Base-by-base conservation (phyloP, 2,113 vertebrate genomes). In the Colossoma macropomum region DNA sequence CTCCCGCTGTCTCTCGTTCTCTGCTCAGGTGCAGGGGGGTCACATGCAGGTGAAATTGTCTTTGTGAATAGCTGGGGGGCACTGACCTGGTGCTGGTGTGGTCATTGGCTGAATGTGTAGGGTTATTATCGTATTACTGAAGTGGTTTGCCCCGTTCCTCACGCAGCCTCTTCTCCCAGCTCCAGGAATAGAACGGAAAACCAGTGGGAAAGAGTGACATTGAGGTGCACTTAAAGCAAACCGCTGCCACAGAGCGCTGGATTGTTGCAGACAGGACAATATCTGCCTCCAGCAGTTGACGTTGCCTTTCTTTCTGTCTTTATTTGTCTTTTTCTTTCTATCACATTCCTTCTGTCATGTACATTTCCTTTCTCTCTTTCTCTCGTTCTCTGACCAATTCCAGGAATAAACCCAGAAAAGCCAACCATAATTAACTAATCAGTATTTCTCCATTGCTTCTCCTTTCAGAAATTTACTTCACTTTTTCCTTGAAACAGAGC, bases 41-140 rank as follows among this genome's bases (percentile, higher is more conserved):
- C 50, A 19, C 1, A 15, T 54, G 4, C 34, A 71, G 66, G 68
- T 41, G 77, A 59, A 38, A 15, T n/a, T 59, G 48, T 34, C 62
- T 28, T 21, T 69, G 66, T 69, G 32, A 19, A 23, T 32, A 38
- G 30, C 1, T 34, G 0, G 23, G 1, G n/a, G 4, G 21, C n/a
- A n/a, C 27, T 79, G 28, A 16, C 19, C 54, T 72, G 69, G 23
- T 56, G 54, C 7, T 56, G 56, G 23, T n/a, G 19, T 23, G 56
- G 56, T 5, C 23, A 9, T 9, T 25, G 59, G 10, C 32, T 48
- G 65, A 76, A 65, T n/a, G 25, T 41, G 41, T 85, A 30, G 8
- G 41, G 63, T 71, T 77, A 66, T 62, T 75, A 80, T 81, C 41
- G 72, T 70, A 52, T 21, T 52, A 27, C 27, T n/a, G 77, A 75